Conservation (phyloP, 1,140 invertebrate species). For the Tetramorium simillimum region DNA sequence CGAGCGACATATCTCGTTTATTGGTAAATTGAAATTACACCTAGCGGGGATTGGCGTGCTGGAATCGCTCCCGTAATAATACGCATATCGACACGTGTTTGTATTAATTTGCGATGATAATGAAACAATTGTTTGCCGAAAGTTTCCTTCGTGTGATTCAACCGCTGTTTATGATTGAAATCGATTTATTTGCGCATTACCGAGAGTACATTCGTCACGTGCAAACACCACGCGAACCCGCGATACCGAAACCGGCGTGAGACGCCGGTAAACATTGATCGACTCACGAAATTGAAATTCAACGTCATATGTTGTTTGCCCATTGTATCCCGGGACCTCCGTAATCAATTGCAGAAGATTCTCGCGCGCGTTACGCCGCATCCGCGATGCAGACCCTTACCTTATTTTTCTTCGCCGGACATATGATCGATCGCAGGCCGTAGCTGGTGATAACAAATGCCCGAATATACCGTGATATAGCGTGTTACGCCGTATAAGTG, state of each 20-base stretch:
- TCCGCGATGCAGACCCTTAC: background rate
- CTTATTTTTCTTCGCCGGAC: conserved; percentile 8
- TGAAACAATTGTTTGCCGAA: conserved; percentile 74
- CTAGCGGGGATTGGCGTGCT: background rate
- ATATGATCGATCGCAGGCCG: background rate
- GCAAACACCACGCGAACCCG: conserved; percentile 47
- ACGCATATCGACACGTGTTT: conserved; percentile 30
- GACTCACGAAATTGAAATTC: conserved; percentile 65
- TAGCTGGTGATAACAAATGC: conserved; percentile 9
- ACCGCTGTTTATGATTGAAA: conserved; percentile 73
- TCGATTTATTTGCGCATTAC: conserved; percentile 60
- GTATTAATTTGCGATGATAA: conserved; percentile 70
- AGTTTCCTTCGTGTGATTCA: conserved; percentile 66
- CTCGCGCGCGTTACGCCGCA: background rate
- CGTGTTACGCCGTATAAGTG: background rate
- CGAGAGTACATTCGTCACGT: conserved; percentile 31
- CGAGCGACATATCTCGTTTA: background rate
- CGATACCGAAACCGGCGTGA: conserved; percentile 44
- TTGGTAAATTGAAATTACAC: conserved; percentile 31
- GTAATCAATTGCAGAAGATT: conserved; percentile 45
- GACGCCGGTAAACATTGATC: conserved; percentile 65
- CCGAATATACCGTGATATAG: background rate
- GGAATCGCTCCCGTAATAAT: conserved; percentile 14
- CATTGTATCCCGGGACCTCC: conserved; percentile 30
- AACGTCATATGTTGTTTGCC: conserved; percentile 49